Evolutionary conservation across 2,888 invertebrate genomes (phyloP), one percentile per base, ranked within the genome.

Genomic region (Himalopsyche tibetana): DNA sequence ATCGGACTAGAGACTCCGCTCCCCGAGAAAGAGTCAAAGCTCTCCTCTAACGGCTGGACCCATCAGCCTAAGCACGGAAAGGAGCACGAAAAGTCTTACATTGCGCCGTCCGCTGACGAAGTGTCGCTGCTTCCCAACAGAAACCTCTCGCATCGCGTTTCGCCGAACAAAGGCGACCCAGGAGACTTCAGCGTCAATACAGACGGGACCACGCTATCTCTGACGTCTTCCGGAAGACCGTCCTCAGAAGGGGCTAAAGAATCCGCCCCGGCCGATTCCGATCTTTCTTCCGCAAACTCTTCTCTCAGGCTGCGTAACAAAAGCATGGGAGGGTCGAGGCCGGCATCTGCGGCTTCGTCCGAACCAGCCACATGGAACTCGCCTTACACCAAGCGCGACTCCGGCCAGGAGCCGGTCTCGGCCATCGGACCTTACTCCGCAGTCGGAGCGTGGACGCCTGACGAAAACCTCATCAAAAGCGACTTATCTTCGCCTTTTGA

Each of bases 1-100:
- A 94, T 94, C 82, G 96, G 96, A 5, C 91, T 96, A 86, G 94
- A 74, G 15, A 74, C 91, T 84, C 91, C 92, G 87, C 92, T 92
- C 51, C 92, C 93, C 89, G 87, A 87, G 40, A 93, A 93, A 89
- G 93, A 83, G 15, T 90, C 91, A 5, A 93, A 93, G 38, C 74
- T 74, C 1, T 74, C 74, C 15, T 74, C 89, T 9, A 74, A 56
- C 80, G 19, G 45, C 15, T 83, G 85, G 85, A 38, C 51, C 9
- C 38, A 63, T 11, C 84, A 83, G 11, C 82, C 56, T 4, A 84
- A 85, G 56, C 88, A 84, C 15, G 74, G 42, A 19, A 86, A 88
- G 80, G 93, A 93, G 8, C 84, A 83, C 80, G 93, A 93, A 69
- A 93, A 93, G 88, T 91, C n/a, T 15, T 81, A 80, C 19, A 42